Base-by-base conservation (phyloP, 2,888 invertebrate genomes). In the Macrophya annulata region DNA sequence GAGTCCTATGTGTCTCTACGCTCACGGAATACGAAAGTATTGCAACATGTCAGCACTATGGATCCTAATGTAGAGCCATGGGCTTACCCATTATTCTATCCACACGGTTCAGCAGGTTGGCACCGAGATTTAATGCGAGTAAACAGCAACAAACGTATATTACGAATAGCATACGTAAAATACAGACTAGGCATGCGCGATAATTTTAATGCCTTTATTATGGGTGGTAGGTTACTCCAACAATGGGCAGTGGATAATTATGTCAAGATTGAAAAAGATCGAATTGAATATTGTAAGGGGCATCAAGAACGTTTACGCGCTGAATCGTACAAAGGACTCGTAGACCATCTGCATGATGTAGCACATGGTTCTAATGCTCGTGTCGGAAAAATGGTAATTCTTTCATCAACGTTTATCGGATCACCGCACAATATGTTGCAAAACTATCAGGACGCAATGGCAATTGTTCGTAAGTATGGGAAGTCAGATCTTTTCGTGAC, bases 251-350 rank as follows among this genome's bases (percentile, higher is more conserved):
- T 87, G 4, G 86, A 87, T 79, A 79, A 77, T 15, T 87, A 88
- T 40, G 86, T 86, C n/a, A 87, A 88, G 85, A 79, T 87, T 48
- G 86, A 88, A 71, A 79, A 81, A 37, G 85, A 88, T 37, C 74
- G 87, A 43, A 85, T 85, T n/a, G 48, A 68, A n/a, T 87, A 77
- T 84, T 84, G 77, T 45, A 79, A 55, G 76, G 21, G 25, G 10
- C 85, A 88, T 84, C 87, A 87, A 86, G 83, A 85, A 81, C 77
- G 86, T 45, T 65, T 88, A 65, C 83, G 87, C 40, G 86, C 85
- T 40, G 86, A 87, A 74, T 77, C 86, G 10, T 87, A 87, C 65
- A 51, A 79, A 62, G 86, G 86, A 62, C 76, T 88, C 12, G 62
- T 79, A 68, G 85, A 87, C 77, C 79, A 86, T 82, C 86, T 85